These are phyloP conservation scores for Xiphophorus birchmanni DNA, from an alignment of 2,797 vertebrate species.

Conservation along the genomic window DNA sequence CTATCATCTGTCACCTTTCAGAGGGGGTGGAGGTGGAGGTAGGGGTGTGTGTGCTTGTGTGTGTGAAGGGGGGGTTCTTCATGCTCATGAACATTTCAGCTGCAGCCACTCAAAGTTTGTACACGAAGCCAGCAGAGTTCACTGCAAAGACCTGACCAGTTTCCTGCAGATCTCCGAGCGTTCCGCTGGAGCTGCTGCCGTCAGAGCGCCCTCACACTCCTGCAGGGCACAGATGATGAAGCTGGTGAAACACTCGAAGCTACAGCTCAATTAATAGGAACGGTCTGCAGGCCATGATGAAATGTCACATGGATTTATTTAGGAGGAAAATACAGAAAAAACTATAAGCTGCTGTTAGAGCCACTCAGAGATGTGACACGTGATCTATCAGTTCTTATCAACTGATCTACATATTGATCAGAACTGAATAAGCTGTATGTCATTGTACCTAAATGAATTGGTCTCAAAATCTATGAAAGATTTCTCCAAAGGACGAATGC, in stretches of 20 bases:
- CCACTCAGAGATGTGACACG: background rate
- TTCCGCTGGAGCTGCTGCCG: slow-evolving; percentile 45
- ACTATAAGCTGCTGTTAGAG: background rate
- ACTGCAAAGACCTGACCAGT: slow-evolving; percentile 61
- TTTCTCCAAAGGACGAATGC: background rate
- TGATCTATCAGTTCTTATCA: background rate
- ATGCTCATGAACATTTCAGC: slow-evolving; percentile 46
- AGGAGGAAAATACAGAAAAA: slow-evolving; percentile 2
- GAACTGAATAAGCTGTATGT: background rate
- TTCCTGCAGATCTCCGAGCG: slow-evolving; percentile 58
- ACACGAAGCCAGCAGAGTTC: slow-evolving; percentile 55
- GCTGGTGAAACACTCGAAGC: slow-evolving; percentile 45
- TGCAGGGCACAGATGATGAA: slow-evolving; percentile 43
- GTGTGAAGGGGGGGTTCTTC: slow-evolving; percentile 2
- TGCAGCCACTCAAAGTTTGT: slow-evolving; percentile 41
- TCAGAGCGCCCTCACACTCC: slow-evolving; percentile 35
- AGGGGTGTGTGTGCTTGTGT: too few species aligned
- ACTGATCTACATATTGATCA: background rate
- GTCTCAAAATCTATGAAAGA: background rate
- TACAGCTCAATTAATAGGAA: slow-evolving; percentile 43
- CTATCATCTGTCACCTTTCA: slow-evolving; percentile 61
- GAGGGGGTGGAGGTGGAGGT: slow-evolving; percentile 47
- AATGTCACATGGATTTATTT: slow-evolving; percentile 49
- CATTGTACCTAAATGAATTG: background rate
- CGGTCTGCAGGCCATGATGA: slow-evolving; percentile 26